A percentile compares a stretch with the other conserved stretches of the same genome.
Conservation (phyloP, 2,113 vertebrate species). For the Cottus gobio region DNA sequence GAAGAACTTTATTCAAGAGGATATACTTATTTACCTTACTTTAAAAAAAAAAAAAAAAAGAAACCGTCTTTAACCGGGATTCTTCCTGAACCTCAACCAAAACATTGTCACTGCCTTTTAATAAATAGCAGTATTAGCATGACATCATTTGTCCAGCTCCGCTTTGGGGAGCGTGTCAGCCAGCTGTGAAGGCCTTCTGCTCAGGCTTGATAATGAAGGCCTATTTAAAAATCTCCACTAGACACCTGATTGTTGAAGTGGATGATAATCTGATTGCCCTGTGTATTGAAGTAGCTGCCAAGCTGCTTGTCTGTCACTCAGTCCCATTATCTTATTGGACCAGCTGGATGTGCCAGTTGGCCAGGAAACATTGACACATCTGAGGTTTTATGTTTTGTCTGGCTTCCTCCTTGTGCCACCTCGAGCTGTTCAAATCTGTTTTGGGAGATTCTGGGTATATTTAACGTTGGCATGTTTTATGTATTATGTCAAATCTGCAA, state of each 20-base stretch:
- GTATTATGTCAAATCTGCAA: background rate
- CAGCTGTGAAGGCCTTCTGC: constrained; percentile 7
- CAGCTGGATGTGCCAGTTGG: constrained; percentile 31
- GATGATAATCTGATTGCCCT: constrained; percentile 25
- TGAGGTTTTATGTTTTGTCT: background rate
- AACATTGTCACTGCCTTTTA: background rate
- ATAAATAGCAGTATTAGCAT: background rate
- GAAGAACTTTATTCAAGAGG: background rate
- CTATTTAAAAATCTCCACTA: constrained; percentile 25
- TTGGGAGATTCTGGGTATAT: background rate
- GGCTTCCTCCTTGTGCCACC: background rate
- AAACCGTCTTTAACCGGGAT: background rate
- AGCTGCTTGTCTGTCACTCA: constrained; percentile 13
- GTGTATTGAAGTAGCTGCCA: constrained; percentile 12
- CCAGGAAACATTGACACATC: constrained; percentile 19
- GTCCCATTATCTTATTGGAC: constrained; percentile 37
- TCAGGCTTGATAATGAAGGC: background rate
- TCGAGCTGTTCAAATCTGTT: background rate
- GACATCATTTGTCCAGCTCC: background rate
- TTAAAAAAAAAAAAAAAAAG: too few relatives aligned
- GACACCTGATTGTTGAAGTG: constrained; percentile 26
- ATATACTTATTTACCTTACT: background rate
- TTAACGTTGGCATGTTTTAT: background rate
- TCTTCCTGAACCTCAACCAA: background rate
- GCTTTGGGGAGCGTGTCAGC: background rate